Evolutionary conservation across 2,113 vertebrate species (phyloP).

Genomic region (Alethe diademata): DNA sequence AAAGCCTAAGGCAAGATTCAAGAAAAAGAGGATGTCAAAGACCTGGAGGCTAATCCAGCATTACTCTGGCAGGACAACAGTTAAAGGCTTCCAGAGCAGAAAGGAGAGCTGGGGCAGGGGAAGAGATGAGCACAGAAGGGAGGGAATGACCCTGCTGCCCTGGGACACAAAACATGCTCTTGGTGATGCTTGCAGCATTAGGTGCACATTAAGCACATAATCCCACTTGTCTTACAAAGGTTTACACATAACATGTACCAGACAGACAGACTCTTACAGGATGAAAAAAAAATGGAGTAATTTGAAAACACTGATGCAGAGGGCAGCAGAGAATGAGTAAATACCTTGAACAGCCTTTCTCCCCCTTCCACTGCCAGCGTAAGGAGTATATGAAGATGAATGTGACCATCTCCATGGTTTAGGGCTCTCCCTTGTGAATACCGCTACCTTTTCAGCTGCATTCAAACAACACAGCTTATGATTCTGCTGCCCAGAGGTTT

Average conservation of each 20-base stretch:
- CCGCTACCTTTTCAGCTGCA: neutral
- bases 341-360: neutral
- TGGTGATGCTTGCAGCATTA: neutral
- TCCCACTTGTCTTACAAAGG: neutral
- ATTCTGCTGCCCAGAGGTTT: neutral
- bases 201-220: neutral
- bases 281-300: neutral
- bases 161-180: neutral
- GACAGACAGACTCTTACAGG: neutral
- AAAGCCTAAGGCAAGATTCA: conserved; percentile 58
- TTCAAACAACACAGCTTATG: neutral
- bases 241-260: neutral
- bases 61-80: neutral
- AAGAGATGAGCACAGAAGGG: neutral
- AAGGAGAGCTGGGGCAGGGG: neutral
- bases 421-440: neutral
- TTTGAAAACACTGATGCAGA: neutral
- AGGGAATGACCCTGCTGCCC: neutral
- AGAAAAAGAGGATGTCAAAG: conserved; percentile 53
- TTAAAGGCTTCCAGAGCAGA: conserved; percentile 5
- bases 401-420: fast-evolving
- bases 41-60: neutral
- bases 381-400: neutral
- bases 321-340: conserved; percentile 5
- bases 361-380: neutral